Base-by-base conservation (phyloP, 2,888 invertebrate genomes). In the Nemapogon koenigi region DNA sequence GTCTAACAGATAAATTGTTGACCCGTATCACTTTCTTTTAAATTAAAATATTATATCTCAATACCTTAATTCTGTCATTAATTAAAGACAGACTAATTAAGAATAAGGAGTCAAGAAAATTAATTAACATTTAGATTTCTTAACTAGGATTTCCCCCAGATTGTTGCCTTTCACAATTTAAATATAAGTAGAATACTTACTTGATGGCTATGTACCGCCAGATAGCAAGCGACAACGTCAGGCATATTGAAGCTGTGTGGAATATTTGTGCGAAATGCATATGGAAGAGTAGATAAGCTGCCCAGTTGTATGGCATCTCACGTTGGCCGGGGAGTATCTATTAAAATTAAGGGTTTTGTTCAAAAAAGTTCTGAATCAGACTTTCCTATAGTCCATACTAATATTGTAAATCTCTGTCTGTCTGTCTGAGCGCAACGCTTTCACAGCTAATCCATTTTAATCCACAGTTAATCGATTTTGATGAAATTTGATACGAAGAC, bases 191-290 rank as follows among this genome's bases (percentile, higher is more conserved):
- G n/a, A 7, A 18, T 39, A 72, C 84, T 83, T 69, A 90, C 90
- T 87, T 89, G 59, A 92, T 87, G 45, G 89, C 90, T 38, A 92
- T 81, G 62, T 91, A 92, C 56, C 95, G 85, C 89, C 94, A 94
- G 35, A 94, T 86, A 6, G 94, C 95, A 46, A 92, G 69, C 0
- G 88, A 86, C 4, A 89, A 79, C 1, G 90, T 91, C 47, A 93
- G 80, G 64, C 90, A 91, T 45, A 92, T 91, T 19, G 92, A 91
- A 13, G 89, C 87, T 1, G 91, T 91, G 64, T 93, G 93, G 46
- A 90, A 83, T 32, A 90, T 84, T 59, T 88, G 90, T 1, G 90
- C 85, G 61, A 90, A 88, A 69, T 91, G 89, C 68, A 88, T 89
- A 65, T 92, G 91, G 52, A 91, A 88, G 2, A 90, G 78, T 15